Conservation (phyloP, 2,113 vertebrate species). For the Epinephelus moara region DNA sequence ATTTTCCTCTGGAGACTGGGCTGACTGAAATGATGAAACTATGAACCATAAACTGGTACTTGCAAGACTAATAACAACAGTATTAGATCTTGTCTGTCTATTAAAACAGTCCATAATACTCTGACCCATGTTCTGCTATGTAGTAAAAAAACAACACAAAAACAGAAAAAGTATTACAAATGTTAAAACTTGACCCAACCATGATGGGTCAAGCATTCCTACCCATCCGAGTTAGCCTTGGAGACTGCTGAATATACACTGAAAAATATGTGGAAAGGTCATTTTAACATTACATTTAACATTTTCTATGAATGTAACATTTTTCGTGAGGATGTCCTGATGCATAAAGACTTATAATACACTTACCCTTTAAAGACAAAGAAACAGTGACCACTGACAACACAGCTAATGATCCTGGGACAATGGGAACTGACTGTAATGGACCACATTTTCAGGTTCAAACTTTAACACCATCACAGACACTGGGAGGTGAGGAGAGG, state of each 20-base stretch:
- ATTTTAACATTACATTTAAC: conserved; percentile 23
- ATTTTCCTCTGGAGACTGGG: too few species aligned
- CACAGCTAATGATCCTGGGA: conserved; percentile 41
- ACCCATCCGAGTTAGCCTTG: conserved; percentile 31
- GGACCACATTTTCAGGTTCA: conserved; percentile 12
- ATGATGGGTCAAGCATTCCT: conserved; percentile 12
- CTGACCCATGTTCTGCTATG: neutral
- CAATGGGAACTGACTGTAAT: conserved; percentile 46
- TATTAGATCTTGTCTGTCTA: neutral
- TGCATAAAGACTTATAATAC: conserved; percentile 9
- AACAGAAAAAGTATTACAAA: neutral
- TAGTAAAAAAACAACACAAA: too few species aligned
- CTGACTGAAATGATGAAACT: neutral
- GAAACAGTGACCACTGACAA: conserved; percentile 53
- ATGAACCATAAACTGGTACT: neutral
- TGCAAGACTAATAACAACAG: neutral
- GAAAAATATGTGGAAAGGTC: conserved; percentile 8
- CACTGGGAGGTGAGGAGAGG: conserved; percentile 14
- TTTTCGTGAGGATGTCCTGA: neutral
- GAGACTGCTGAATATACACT: conserved; percentile 22
- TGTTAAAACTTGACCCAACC: neutral
- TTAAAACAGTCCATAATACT: neutral
- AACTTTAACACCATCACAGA: conserved; percentile 36
- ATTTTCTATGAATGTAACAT: neutral
- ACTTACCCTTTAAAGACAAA: conserved; percentile 72